A percentile compares a stretch with the other conserved stretches of the same genome.
Conservation (phyloP, 2,113 vertebrate species). For the Brachyistius frenatus region DNA sequence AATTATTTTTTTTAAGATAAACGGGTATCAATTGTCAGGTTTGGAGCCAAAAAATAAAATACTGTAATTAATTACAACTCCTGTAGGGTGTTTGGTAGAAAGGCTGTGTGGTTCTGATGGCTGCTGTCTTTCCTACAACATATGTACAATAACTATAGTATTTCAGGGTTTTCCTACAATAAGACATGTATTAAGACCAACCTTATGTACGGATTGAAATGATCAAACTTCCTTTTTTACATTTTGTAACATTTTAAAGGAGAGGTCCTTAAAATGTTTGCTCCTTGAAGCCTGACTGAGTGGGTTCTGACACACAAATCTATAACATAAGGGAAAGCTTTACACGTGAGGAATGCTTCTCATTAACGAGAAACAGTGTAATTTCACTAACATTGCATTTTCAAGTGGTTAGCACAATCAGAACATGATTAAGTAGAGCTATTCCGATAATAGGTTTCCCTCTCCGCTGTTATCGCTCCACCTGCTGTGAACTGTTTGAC, state of each 20-base stretch:
- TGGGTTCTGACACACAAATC: background rate
- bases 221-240: too few species aligned
- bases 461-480: constrained; percentile 56
- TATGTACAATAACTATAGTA: too few species aligned
- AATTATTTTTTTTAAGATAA: too few species aligned
- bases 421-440: constrained; percentile 58
- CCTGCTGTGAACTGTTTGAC: constrained; percentile 65
- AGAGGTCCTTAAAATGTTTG: background rate
- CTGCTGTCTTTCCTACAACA: too few species aligned
- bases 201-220: too few species aligned
- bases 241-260: background rate
- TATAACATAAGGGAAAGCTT: constrained; percentile 12
- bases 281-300: too few species aligned
- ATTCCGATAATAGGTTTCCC: constrained; percentile 58
- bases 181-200: background rate
- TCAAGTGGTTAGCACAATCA: constrained; percentile 55
- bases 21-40: background rate
- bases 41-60: background rate
- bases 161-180: too few species aligned
- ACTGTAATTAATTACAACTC: background rate
- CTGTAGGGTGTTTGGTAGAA: too few species aligned
- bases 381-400: constrained; percentile 48
- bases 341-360: constrained; percentile 4
- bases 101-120: too few species aligned
- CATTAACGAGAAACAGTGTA: constrained; percentile 36